Conservation (phyloP, 2,113 vertebrate genomes). For the Columba janthina region DNA sequence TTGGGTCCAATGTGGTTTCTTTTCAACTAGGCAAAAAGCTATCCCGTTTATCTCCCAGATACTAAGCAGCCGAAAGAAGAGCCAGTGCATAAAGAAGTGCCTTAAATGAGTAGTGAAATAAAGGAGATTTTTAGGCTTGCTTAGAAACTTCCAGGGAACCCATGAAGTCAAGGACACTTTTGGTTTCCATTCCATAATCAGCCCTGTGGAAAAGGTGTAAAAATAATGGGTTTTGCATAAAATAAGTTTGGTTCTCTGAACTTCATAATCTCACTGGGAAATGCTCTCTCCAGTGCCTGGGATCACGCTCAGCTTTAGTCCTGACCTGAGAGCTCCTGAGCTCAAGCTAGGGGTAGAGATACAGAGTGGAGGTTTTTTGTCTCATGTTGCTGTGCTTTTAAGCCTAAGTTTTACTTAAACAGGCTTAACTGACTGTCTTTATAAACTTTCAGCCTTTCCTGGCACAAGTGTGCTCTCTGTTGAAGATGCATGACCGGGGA, state of each 20-base stretch:
- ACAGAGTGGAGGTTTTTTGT: fast-evolving
- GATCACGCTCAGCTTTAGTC: background rate
- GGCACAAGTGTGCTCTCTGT: background rate
- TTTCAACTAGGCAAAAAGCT: background rate
- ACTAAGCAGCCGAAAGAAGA: background rate
- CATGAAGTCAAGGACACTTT: background rate
- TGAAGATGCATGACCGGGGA: background rate
- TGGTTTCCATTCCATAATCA: background rate
- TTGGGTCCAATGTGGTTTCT: fast-evolving
- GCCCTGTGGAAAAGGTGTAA: background rate
- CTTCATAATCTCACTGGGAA: background rate
- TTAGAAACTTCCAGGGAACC: background rate
- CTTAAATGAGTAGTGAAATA: background rate
- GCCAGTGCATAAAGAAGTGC: background rate
- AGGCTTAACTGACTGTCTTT: background rate
- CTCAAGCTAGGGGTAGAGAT: background rate
- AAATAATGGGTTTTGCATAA: background rate
- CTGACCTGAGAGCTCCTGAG: background rate
- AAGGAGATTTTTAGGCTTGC: background rate
- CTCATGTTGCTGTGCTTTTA: background rate
- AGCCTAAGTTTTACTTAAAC: background rate
- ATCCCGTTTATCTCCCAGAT: background rate
- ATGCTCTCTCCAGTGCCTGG: background rate
- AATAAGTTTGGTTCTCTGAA: background rate
- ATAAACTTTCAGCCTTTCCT: background rate